Evolutionary conservation across 2,797 vertebrate genomes (phyloP).

Genomic region (Aulostomus chinensis): DNA sequence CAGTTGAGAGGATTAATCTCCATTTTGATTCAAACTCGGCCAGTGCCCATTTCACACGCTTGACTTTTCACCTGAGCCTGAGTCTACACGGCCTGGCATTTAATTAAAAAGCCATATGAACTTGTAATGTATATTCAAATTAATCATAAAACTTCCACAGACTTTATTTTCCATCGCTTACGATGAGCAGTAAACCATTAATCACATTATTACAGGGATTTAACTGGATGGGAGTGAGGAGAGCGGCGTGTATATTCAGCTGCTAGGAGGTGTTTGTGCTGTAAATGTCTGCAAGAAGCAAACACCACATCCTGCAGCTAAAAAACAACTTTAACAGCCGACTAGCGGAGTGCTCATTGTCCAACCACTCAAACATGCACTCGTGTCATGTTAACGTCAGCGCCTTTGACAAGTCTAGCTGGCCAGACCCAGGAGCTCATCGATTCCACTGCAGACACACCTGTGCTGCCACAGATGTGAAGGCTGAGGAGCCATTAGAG

Average conservation of each 20-base stretch:
- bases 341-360: background rate
- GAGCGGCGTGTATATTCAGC: constrained; percentile 43
- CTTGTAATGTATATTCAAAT: constrained; percentile 52
- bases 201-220: constrained; percentile 49
- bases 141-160: constrained; percentile 30
- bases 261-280: constrained; percentile 44
- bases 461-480: constrained; percentile 20
- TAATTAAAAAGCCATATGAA: constrained; percentile 55
- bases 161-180: constrained; percentile 38
- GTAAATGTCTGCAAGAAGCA: constrained; percentile 49
- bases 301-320: background rate
- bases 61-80: constrained; percentile 58
- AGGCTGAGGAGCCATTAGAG: constrained; percentile 10
- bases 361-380: constrained; percentile 41
- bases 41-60: constrained; percentile 48
- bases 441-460: constrained; percentile 42
- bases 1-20: constrained; percentile 55
- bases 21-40: constrained; percentile 22
- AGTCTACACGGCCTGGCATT: constrained; percentile 34
- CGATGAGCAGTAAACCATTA: constrained; percentile 39
- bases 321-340: constrained; percentile 15
- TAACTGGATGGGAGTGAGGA: constrained; percentile 43
- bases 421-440: constrained; percentile 34
- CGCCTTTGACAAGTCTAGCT: constrained; percentile 46
- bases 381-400: constrained; percentile 43